Percentiles rank a stretch among this genome's conserved stretches.
phyloP scores from a whole-genome alignment of 53 echinoderm and acorn worm species.

The Antedon mediterranea region DNA sequence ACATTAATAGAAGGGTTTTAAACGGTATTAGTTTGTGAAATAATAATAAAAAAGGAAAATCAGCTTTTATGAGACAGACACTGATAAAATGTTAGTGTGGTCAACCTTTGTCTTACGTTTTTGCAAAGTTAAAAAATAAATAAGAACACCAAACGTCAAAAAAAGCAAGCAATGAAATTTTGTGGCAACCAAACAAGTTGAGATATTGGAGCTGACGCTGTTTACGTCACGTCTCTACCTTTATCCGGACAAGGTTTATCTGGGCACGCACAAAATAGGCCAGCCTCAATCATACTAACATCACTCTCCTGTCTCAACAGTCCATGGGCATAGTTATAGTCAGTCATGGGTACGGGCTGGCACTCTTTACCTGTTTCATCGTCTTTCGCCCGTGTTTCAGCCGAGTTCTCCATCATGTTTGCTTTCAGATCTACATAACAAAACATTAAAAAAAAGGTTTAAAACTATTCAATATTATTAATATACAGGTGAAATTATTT shows the following conservation, averaged over 20 bases:
- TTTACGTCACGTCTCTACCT: not conserved
- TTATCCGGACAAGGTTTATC: not conserved
- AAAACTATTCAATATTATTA: not conserved
- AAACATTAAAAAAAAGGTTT: not conserved
- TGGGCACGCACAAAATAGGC: constrained; percentile 1
- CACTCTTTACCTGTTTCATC: not conserved
- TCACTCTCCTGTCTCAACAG: not conserved
- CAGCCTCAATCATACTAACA: not conserved
- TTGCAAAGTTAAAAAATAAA: not conserved
- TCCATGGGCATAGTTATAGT: not conserved
- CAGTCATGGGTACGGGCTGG: not conserved
- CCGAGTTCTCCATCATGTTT: not conserved
- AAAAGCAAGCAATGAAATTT: not conserved
- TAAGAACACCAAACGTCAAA: not conserved
- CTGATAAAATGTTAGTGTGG: no score
- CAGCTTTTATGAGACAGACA: no score
- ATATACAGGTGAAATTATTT: no score
- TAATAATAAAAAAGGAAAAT: no score
- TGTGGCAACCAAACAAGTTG: not conserved
- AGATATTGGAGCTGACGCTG: not conserved
- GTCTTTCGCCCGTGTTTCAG: not conserved
- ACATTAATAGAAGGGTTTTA: no score
- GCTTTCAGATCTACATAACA: not conserved
- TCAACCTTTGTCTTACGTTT: not conserved
- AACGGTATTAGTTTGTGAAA: no score